Evolutionary conservation across 1,140 invertebrate species (phyloP), one percentile per base, ranked within the genome.

Genomic region (Zaprionus vittiger): DNA sequence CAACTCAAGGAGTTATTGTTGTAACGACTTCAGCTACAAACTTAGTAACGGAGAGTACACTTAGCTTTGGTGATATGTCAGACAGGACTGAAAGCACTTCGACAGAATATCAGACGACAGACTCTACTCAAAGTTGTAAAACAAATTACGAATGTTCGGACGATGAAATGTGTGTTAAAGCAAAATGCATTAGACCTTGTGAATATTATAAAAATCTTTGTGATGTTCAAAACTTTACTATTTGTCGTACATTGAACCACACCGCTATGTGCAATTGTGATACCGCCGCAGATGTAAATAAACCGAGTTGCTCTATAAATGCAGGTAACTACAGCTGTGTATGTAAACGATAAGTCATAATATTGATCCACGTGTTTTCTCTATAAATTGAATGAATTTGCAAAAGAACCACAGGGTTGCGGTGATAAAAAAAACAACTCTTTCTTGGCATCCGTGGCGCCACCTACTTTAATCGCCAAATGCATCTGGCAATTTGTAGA

Each of bases 141-240:
- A 73, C 71, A 15, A 79, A 93, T 56, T 64, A 77, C 26, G 93
- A 95, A 75, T 95, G 95, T 91, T 81, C 86, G 12, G 79, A 93
- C 71, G 83, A 94, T 75, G 92, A 95, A 70, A 93, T 93, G 28
- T 96, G 95, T 81, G 79, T 95, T 22, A 90, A 93, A 31, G 91
- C 93, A 71, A 75, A 83, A 14, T 96, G 95, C 91, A 81, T 93
- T 69, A 93, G 94, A 91, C 95, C 95, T 34, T 96, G 95, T 87
- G 85, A 93, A 28, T 81, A 93, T 91, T 86, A 83, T 78, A 22
- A 92, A 81, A 79, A 93, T 91, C 85, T 85, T 66, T 81, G 79
- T 75, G 56, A 77, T 37, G 74, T 69, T 60, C 61, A 72, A 64
- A 85, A 79, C 57, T 79, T 76, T 71, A 73, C 73, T 55, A 77